phyloP scores from a whole-genome alignment of 1,140 invertebrate genomes.

The Anadara kagoshimensis region DNA sequence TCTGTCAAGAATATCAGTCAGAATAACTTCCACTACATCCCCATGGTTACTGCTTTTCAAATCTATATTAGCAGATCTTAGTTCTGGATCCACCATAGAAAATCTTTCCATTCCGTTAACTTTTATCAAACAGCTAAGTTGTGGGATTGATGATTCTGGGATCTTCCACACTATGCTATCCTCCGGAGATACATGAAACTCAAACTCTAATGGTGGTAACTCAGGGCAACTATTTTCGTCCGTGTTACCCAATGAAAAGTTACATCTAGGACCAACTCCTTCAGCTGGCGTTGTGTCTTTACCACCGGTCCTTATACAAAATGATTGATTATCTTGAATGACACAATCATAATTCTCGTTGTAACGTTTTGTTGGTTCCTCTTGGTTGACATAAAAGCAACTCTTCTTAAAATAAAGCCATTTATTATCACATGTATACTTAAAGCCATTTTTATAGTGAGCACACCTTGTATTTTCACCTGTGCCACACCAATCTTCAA shows the following conservation, averaged over 20 bases:
- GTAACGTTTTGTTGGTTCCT: conserved; percentile 3
- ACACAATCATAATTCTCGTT: background rate
- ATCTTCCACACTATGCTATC: background rate
- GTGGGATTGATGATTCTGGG: background rate
- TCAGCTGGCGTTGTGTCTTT: background rate
- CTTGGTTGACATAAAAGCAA: conserved; percentile 1
- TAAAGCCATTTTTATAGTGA: background rate
- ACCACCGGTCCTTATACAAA: conserved; percentile 4
- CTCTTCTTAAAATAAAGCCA: conserved; percentile 1
- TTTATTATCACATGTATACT: background rate
- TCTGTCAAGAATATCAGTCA: too few relatives aligned
- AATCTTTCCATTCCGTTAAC: background rate
- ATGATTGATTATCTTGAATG: background rate
- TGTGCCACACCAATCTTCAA: conserved; percentile 12
- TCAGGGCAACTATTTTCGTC: background rate
- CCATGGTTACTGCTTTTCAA: too few relatives aligned
- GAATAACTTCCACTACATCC: too few relatives aligned
- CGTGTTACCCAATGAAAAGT: background rate
- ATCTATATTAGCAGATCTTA: background rate
- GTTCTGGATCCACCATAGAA: background rate
- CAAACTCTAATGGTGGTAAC: background rate
- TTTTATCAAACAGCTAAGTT: background rate
- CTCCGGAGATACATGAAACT: background rate
- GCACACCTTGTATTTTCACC: background rate
- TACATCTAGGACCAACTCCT: background rate